These are phyloP conservation scores for Argopecten irradians DNA, from an alignment of 1,140 invertebrate species.

Conservation along the genomic window DNA sequence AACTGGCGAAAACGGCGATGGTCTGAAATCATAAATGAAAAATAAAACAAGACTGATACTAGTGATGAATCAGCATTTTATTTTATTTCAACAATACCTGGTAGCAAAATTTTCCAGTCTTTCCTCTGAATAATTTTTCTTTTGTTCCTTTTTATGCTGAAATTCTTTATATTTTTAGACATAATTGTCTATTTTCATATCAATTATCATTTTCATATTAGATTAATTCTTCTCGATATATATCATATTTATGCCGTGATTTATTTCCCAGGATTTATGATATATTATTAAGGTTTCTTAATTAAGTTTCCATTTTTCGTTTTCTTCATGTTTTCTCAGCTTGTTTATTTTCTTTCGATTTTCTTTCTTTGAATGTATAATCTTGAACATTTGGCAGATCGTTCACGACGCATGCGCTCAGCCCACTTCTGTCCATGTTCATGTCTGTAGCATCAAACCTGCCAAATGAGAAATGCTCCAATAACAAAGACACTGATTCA, in stretches of 20 bases:
- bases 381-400: conserved; percentile 89
- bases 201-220: no score
- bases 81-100: background rate
- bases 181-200: no score
- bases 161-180: no score
- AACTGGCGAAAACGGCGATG: no score
- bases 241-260: no score
- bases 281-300: no score
- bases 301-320: background rate
- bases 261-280: no score
- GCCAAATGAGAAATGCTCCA: background rate
- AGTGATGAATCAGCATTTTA: background rate
- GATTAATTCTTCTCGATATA: no score
- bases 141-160: no score
- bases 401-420: conserved; percentile 90
- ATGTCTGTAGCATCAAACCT: conserved; percentile 90
- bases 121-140: no score
- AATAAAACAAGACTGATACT: background rate
- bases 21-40: no score
- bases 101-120: background rate
- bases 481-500: no score
- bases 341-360: background rate
- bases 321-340: background rate
- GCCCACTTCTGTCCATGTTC: conserved; percentile 88
- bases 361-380: conserved; percentile 71